Evolutionary conservation across 1,140 invertebrate genomes (phyloP), one percentile per base, ranked within the genome.

Genomic region (Ceratina calcarata): DNA sequence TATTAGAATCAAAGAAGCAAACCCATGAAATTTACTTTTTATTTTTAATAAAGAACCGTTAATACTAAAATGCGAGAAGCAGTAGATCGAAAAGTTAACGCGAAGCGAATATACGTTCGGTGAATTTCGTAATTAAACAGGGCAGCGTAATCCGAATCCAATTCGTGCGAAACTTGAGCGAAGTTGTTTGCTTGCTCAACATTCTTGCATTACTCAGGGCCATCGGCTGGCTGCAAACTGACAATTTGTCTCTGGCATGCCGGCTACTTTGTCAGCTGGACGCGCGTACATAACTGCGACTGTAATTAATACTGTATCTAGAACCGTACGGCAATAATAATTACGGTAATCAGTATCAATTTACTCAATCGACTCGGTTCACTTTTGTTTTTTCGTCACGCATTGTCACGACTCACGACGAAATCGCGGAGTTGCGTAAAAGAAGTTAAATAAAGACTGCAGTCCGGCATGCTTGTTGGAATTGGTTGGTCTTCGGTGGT

Each of bases 61-160:
- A 15, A 15, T 8, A 53, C 12, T 0, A 15, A 64, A 45, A 57
- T 20, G 60, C 2, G 8, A 45, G 10, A 71, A 64, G 12, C 55
- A 64, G 76, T 45, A 74, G 58, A 10, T 16, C 24, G 62, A 24
- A 60, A 12, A 53, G n/a, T 51, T 64, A 73, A 60, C 49, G 16
- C 22, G 12, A 82, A 79, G 73, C 24, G 24, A 64, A 13, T 78
- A 60, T 37, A 65, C 15, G 58, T 20, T 20, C 55, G 16, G 73
- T 78, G 49, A 69, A 82, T 82, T 85, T 85, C 71, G 68, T 75
- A 85, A 84, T 84, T 82, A 77, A 82, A 68, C 55, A 69, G 55
- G 49, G 55, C 55, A 69, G 51, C 49, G 74, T 80, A 85, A 86
- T 85, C 77, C 49, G 68, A 79, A 62, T 84, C 69, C 32, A 67